Base-by-base conservation (phyloP, 2,888 invertebrate genomes). In the Chalcis sispes region DNA sequence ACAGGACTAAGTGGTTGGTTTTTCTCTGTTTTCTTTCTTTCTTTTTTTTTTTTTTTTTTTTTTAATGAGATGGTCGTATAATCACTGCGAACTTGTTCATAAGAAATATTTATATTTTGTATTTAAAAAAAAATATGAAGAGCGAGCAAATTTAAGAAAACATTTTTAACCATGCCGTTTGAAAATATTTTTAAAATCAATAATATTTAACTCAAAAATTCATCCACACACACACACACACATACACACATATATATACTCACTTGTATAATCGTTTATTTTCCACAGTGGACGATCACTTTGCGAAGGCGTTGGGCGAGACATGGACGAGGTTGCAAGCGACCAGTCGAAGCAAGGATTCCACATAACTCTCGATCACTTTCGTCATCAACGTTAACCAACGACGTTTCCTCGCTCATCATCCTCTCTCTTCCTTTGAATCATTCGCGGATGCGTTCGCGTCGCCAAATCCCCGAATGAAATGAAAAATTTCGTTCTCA, bases 291-390 rank as follows among this genome's bases (percentile, higher is more conserved):
- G 88, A 88, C 80, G 88, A 88, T 72, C 88, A 88, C 65, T 88
- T 88, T 66, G 88, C 88, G 8, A 88, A 88, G 79, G 88, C 88
- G 8, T 83, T 88, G 36, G 89, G 89, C 2, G 89, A 89, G 65
- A 88, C 89, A 20, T 89, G 89, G 89, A 86, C 87, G 76, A 87
- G 86, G 83, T 82, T 89, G 80, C 85, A 89, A 79, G 87, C 85
- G 59, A 86, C 82, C 72, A 85, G 83, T 77, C 81, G 84, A 75
- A 84, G 82, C 80, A 88, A 88, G 80, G 86, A 88, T 58, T 86
- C 87, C 40, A 84, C 86, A 79, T 87, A 88, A 85, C 83, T 59
- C 32, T 27, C n/a, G n/a, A n/a, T n/a, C n/a, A n/a, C n/a, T n/a
- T 50, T 7, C 18, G 50, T 23, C 52, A 50, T 50, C 42, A 42